These are phyloP conservation scores for Brevimyrus niger DNA, from an alignment of 2,113 vertebrate species.

Conservation along the genomic window DNA sequence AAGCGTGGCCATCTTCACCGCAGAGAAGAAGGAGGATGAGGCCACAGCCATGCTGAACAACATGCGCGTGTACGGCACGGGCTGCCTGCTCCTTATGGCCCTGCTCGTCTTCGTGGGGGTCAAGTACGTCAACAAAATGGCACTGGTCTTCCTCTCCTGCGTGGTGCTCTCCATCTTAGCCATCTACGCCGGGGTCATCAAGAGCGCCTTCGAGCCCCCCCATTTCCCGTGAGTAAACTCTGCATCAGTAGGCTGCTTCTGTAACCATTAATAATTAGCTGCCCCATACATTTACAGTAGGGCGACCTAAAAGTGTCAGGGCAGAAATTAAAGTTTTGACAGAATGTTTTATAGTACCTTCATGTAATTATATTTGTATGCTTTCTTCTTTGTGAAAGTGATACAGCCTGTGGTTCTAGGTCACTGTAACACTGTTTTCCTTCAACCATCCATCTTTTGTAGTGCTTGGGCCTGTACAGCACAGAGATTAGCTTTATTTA, in stretches of 20 bases:
- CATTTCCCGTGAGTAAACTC: conserved; percentile 67
- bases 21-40: conserved; percentile 27
- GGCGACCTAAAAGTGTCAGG: not conserved
- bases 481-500: not conserved
- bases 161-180: conserved; percentile 89
- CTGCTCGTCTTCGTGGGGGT: conserved; percentile 90
- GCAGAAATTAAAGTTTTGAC: not conserved
- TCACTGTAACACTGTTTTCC: not conserved
- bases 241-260: not conserved
- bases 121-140: conserved; percentile 92
- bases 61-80: conserved; percentile 82
- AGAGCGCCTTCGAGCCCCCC: conserved; percentile 66
- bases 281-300: not conserved
- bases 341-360: not conserved
- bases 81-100: conserved; percentile 79
- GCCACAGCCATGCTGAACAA: conserved; percentile 57
- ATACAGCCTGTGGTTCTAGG: not conserved
- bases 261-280: not conserved
- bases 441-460: not conserved
- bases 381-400: not conserved
- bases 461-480: not conserved
- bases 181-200: conserved; percentile 87
- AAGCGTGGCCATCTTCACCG: conserved; percentile 57
- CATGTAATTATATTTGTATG: not conserved
- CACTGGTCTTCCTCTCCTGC: conserved; percentile 86